Conservation (phyloP, 92 coral and sea anemone genomes). For the Bergia sp. region DNA sequence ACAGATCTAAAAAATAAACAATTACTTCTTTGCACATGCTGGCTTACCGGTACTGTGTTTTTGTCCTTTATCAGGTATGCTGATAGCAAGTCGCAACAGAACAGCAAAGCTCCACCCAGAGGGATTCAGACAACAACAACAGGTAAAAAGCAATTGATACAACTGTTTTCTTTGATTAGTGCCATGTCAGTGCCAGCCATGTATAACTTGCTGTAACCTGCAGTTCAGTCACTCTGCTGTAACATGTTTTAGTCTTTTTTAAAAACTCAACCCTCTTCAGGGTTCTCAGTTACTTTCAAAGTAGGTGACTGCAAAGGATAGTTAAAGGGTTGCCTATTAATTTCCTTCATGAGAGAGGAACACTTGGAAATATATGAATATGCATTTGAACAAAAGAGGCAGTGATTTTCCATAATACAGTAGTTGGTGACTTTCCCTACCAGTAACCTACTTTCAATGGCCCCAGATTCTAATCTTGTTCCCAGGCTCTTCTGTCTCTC, state of each 20-base stretch:
- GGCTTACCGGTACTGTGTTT: not conserved
- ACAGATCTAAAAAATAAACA: not conserved
- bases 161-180: not conserved
- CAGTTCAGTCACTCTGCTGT: not conserved
- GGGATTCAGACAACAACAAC: constrained; percentile 97
- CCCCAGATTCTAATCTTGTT: no score
- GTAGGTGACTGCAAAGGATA: not conserved
- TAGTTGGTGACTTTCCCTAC: not conserved
- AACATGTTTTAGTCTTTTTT: not conserved
- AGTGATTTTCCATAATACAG: not conserved
- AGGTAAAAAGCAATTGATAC: constrained; percentile 47
- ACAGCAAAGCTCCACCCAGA: constrained; percentile 77
- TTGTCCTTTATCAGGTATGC: constrained; percentile 31
- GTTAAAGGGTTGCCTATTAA: not conserved
- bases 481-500: no score
- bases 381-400: no score
- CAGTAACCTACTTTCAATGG: not conserved
- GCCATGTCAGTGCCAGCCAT: no score
- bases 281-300: no score
- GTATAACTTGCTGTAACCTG: not conserved
- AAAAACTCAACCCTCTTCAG: not conserved
- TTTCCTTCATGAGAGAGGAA: no score
- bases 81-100: constrained; percentile 54
- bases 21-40: not conserved
- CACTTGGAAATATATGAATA: no score